phyloP scores from a whole-genome alignment of 1,140 invertebrate species.

The Phymastichus coffea region DNA sequence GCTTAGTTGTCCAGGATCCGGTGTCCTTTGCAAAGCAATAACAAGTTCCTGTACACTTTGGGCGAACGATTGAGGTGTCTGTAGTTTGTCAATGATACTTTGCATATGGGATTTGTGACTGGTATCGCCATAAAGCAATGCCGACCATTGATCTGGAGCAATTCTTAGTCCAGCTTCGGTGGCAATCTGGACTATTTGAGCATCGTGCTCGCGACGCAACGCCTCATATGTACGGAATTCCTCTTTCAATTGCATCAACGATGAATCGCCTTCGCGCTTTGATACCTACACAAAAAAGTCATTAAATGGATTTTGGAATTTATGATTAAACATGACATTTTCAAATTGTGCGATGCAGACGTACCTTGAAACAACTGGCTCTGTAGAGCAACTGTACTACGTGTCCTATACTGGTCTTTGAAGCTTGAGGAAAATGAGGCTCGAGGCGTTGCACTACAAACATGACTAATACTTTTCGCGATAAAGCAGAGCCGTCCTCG shows the following conservation, averaged over 20 bases:
- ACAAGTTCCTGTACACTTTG: conserved; percentile 90
- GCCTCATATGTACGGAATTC: conserved; percentile 95
- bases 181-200: conserved; percentile 97
- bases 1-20: conserved; percentile 83
- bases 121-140: conserved; percentile 92
- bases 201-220: conserved; percentile 91
- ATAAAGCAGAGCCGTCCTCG: conserved; percentile 95
- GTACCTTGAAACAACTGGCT: conserved; percentile 96
- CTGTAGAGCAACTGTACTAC: conserved; percentile 97
- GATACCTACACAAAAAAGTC: conserved; percentile 69
- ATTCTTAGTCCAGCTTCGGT: conserved; percentile 95
- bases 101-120: conserved; percentile 98
- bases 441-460: conserved; percentile 96
- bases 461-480: conserved; percentile 96
- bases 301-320: too few relatives aligned
- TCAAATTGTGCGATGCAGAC: not conserved
- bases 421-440: conserved; percentile 95
- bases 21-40: conserved; percentile 87
- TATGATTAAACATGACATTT: too few relatives aligned
- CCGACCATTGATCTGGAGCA: conserved; percentile 98
- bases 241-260: conserved; percentile 97
- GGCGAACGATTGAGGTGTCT: conserved; percentile 88
- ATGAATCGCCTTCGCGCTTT: conserved; percentile 96
- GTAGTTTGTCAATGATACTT: conserved; percentile 93
- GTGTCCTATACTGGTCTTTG: conserved; percentile 98